Evolutionary conservation across 2,888 invertebrate genomes (phyloP).

Genomic region (Seira sanloemensis): DNA sequence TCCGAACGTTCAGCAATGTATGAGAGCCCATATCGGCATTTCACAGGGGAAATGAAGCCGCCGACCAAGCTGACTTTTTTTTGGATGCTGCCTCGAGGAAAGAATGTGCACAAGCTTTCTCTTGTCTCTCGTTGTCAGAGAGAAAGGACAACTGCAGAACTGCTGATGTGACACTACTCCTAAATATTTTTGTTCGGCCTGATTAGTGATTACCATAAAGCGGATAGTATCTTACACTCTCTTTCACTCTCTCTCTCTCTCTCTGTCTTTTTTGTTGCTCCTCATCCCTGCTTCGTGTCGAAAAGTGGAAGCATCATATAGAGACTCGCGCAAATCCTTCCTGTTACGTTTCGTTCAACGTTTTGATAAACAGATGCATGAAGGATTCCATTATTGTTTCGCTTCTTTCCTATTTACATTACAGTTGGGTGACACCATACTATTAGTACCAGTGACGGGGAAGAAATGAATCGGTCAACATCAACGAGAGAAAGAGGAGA

Average conservation of each 20-base stretch:
- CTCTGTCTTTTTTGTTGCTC: background rate
- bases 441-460: slow-evolving; percentile 29
- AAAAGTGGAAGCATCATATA: background rate
- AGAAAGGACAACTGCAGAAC: slow-evolving; percentile 56
- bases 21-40: slow-evolving; percentile 59
- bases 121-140: slow-evolving; percentile 58
- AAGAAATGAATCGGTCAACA: slow-evolving; percentile 54
- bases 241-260: background rate
- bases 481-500: background rate
- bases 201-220: slow-evolving; percentile 67
- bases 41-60: slow-evolving; percentile 61
- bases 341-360: slow-evolving; percentile 16
- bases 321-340: slow-evolving; percentile 13
- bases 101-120: slow-evolving; percentile 56
- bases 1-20: slow-evolving; percentile 48
- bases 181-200: slow-evolving; percentile 55
- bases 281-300: background rate
- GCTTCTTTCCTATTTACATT: slow-evolving; percentile 4
- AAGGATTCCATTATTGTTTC: background rate
- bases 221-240: slow-evolving; percentile 24
- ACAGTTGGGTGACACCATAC: background rate
- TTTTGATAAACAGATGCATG: background rate
- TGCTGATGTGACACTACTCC: slow-evolving; percentile 60
- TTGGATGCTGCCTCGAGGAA: slow-evolving; percentile 38
- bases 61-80: slow-evolving; percentile 41